These are phyloP conservation scores for Caenorhabditis doughertyi DNA, from an alignment of 2,888 invertebrate species.

Conservation along the genomic window DNA sequence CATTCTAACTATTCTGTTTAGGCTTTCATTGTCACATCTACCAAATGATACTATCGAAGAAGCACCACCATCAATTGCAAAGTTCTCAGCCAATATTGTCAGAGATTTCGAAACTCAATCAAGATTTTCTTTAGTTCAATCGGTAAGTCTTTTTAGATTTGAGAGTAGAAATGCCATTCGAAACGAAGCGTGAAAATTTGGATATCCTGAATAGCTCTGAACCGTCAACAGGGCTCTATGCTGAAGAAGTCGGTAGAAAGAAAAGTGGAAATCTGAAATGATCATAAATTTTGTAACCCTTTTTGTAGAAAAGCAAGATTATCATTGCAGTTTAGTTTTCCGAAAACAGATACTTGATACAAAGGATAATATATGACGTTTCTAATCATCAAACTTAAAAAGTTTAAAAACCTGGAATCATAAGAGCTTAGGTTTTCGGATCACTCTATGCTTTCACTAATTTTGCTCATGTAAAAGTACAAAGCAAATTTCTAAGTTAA, in stretches of 20 bases:
- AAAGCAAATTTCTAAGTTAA: background rate
- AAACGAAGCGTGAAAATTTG: background rate
- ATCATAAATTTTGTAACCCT: no score
- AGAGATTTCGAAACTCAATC: constrained; percentile 61
- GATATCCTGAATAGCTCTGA: background rate
- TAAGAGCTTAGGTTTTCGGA: no score
- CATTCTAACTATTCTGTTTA: constrained; percentile 45
- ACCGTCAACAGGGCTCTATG: background rate
- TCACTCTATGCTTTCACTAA: no score
- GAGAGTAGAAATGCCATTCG: background rate
- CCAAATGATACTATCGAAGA: constrained; percentile 55
- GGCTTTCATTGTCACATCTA: constrained; percentile 54
- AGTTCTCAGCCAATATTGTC: constrained; percentile 57
- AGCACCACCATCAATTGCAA: constrained; percentile 53
- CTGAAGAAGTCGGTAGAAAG: background rate
- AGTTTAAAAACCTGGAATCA: no score
- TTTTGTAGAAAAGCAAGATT: no score
- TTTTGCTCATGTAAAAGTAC: no score
- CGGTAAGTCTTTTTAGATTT: constrained; percentile 44
- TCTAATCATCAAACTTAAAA: no score
- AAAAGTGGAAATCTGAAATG: no score
- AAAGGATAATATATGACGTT: no score
- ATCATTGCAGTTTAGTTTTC: no score
- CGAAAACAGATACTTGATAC: no score
- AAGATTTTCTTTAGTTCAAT: constrained; percentile 47